Percentiles rank a stretch among this genome's conserved stretches.
Conservation (phyloP, 2,113 vertebrate species). For the Gavia stellata region DNA sequence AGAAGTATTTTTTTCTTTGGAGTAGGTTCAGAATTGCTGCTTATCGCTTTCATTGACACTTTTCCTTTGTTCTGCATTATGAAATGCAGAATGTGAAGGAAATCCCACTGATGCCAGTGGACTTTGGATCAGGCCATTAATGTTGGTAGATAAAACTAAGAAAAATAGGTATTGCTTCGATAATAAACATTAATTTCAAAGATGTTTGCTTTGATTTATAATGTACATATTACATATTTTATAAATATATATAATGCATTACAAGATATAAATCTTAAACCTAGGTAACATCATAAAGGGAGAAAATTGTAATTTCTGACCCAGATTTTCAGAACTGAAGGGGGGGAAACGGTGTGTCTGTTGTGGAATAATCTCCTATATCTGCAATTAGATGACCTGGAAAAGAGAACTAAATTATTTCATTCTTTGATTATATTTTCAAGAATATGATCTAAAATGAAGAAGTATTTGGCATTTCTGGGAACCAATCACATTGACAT, state of each 20-base stretch:
- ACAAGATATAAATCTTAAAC: neutral
- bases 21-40: neutral
- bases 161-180: neutral
- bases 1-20: neutral
- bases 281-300: neutral
- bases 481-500: neutral
- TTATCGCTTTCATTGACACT: neutral
- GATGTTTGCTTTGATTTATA: neutral
- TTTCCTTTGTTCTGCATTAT: neutral
- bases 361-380: neutral
- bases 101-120: neutral
- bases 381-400: neutral
- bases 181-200: neutral
- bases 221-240: neutral
- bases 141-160: neutral
- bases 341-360: rapidly evolving
- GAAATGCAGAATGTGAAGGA: neutral
- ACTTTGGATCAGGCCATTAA: neutral
- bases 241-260: neutral
- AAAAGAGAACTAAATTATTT: neutral
- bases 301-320: neutral
- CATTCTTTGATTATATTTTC: neutral
- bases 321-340: neutral
- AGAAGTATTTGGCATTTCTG: neutral
- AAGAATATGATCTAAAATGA: neutral